Percentiles rank a stretch among this genome's conserved stretches.
phyloP scores from a whole-genome alignment of 2,888 invertebrate species.

The Luperina testacea region DNA sequence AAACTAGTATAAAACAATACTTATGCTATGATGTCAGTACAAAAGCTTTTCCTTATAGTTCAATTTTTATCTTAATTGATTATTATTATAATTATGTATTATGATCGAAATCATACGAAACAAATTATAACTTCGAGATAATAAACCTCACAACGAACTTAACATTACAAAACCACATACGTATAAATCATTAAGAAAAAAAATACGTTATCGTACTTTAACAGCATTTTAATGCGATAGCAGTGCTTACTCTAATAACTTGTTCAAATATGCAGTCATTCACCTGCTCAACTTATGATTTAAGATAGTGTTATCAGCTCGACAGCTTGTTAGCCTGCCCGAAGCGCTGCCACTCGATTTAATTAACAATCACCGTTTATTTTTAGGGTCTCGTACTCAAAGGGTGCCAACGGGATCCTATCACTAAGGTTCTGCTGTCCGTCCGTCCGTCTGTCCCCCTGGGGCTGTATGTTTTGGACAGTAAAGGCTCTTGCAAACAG shows the following conservation, averaged over 20 bases:
- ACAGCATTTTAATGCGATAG: constrained; percentile 79
- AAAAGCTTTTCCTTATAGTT: background rate
- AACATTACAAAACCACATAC: constrained; percentile 29
- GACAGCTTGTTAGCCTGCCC: constrained; percentile 62
- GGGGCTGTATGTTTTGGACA: background rate
- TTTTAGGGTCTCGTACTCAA: background rate
- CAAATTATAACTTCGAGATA: constrained; percentile 7
- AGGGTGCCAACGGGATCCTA: background rate
- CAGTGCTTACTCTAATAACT: constrained; percentile 73
- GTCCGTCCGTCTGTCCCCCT: background rate
- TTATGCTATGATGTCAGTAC: background rate
- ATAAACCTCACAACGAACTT: constrained; percentile 16
- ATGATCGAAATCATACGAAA: background rate
- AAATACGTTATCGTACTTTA: constrained; percentile 60
- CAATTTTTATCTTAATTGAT: background rate
- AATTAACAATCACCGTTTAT: constrained; percentile 61
- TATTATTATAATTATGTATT: background rate
- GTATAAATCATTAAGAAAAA: constrained; percentile 45
- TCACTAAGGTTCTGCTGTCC: background rate
- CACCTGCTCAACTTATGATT: constrained; percentile 82
- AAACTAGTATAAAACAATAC: background rate
- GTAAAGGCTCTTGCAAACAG: too few relatives aligned
- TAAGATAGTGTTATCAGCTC: constrained; percentile 73
- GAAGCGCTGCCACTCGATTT: constrained; percentile 38
- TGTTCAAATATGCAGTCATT: constrained; percentile 80